phyloP scores from a whole-genome alignment of 2,113 vertebrate genomes.

The Mormyrus iriodes region DNA sequence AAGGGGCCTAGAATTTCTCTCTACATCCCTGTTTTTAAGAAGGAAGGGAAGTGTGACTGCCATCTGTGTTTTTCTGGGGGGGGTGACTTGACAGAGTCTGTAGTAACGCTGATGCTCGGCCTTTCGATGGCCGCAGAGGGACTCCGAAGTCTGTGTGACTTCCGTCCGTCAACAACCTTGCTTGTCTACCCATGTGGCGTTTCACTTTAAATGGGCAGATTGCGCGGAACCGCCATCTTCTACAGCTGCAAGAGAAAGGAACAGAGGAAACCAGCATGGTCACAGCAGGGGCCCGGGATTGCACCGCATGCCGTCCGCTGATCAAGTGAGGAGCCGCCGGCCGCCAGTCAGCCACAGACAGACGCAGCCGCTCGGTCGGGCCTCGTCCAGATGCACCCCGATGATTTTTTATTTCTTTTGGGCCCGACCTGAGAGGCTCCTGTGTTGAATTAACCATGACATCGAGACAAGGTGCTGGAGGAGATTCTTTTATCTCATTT shows the following conservation, averaged over 20 bases:
- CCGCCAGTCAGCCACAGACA: not conserved
- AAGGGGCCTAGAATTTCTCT: not conserved
- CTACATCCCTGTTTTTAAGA: not conserved
- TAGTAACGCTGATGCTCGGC: not conserved
- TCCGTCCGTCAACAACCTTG: not conserved
- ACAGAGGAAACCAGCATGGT: not conserved
- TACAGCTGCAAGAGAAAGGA: not conserved
- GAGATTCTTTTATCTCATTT: constrained; percentile 45
- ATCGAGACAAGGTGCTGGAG: constrained; percentile 28
- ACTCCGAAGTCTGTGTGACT: not conserved
- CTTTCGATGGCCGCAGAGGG: not conserved
- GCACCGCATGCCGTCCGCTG: not conserved
- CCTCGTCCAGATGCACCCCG: not conserved
- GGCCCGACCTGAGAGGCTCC: constrained; percentile 47
- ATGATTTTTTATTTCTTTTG: constrained; percentile 25
- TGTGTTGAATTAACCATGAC: constrained; percentile 59
- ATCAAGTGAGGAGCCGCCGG: not conserved
- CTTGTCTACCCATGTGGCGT: not conserved
- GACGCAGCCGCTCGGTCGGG: not conserved
- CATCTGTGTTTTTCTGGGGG: not conserved
- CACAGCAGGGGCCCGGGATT: not conserved
- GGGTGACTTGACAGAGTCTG: not conserved
- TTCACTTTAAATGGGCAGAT: not conserved
- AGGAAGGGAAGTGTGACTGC: not conserved
- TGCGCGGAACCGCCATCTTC: not conserved